Conservation (phyloP, 2,113 vertebrate genomes). For the Echinops telfairi region DNA sequence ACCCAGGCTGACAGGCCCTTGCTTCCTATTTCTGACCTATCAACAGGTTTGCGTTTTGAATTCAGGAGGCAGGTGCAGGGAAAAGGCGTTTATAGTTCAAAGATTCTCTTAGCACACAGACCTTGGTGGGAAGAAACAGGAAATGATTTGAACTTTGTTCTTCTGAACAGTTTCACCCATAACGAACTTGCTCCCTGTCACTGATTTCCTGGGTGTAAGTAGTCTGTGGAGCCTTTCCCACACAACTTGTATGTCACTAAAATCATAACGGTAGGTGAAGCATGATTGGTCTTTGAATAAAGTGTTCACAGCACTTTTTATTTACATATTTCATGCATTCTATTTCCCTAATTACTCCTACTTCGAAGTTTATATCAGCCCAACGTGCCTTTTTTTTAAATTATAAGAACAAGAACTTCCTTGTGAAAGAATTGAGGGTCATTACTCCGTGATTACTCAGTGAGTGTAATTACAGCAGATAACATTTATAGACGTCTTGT, state of each 20-base stretch:
- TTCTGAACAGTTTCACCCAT: neutral
- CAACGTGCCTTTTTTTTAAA: neutral
- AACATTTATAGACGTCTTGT: neutral
- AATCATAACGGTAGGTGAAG: neutral
- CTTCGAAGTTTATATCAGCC: neutral
- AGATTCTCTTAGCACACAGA: neutral
- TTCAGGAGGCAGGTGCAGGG: neutral
- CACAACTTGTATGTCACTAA: neutral
- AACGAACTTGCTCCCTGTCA: neutral
- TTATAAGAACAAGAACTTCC: neutral
- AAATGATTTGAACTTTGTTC: slow-evolving; percentile 36
- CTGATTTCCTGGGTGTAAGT: neutral
- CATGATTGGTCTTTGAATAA: neutral
- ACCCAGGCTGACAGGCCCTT: neutral
- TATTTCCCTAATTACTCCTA: neutral
- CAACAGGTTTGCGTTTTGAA: neutral
- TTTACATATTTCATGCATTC: neutral
- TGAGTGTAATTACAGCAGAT: neutral
- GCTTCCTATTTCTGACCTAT: neutral
- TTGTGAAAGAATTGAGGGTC: slow-evolving; percentile 23
- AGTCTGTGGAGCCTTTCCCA: neutral
- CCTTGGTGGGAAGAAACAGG: neutral
- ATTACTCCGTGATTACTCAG: neutral
- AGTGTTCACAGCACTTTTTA: neutral
- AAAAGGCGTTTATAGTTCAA: neutral